phyloP scores from a whole-genome alignment of 2,888 invertebrate genomes.

The Cheilosia vulpina region DNA sequence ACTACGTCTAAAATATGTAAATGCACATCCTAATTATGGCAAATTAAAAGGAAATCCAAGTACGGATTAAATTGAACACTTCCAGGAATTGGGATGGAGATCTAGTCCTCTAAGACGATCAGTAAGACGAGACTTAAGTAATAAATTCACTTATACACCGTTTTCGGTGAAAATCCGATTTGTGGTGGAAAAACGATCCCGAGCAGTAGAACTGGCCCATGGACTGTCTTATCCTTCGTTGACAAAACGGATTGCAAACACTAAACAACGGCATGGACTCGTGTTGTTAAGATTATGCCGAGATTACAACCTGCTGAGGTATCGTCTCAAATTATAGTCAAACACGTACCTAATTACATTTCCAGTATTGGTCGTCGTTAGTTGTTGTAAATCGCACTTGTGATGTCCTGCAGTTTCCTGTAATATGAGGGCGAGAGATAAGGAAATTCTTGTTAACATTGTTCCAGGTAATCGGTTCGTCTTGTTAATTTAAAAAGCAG shows the following conservation, averaged over 20 bases:
- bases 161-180: constrained; percentile 65
- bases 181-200: constrained; percentile 39
- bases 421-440: constrained; percentile 61
- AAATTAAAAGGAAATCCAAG: constrained; percentile 28
- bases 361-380: constrained; percentile 32
- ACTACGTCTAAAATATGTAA: constrained; percentile 49
- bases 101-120: constrained; percentile 30
- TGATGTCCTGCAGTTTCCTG: constrained; percentile 62
- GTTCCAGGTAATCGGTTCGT: constrained; percentile 19
- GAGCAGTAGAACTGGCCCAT: background rate
- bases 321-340: constrained; percentile 32
- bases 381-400: constrained; percentile 21
- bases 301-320: constrained; percentile 64
- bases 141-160: constrained; percentile 40
- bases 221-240: constrained; percentile 15
- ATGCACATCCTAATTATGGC: constrained; percentile 41
- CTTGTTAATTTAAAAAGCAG: constrained; percentile 11
- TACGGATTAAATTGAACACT: constrained; percentile 16
- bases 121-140: constrained; percentile 23
- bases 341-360: constrained; percentile 61
- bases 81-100: constrained; percentile 40
- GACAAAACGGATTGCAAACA: constrained; percentile 47
- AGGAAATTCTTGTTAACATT: constrained; percentile 11
- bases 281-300: constrained; percentile 49
- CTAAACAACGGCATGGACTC: constrained; percentile 42